Base-by-base conservation (phyloP, 2,797 vertebrate species). In the Taeniopygia guttata region DNA sequence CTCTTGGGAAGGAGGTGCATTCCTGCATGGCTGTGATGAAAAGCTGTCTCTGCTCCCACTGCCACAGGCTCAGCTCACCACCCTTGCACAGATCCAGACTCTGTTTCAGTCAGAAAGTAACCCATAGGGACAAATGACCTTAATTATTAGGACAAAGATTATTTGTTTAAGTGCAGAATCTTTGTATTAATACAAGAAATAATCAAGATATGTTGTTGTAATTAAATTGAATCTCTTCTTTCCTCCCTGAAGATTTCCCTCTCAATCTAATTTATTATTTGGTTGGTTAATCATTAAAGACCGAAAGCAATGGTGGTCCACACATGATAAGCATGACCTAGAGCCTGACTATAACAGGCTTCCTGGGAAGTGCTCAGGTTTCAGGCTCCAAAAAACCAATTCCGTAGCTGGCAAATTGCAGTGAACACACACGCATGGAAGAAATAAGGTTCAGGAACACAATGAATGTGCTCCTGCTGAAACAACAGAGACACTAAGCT, bases 121-220 rank as follows among this genome's bases (percentile, higher is more conserved):
- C 79, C 84, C 76, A 17, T 27, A 68, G 85, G 91, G 87, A 94
- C 56, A 75, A 88, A 78, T 32, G 13, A 77, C 83, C 81, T 91
- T 78, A 80, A 88, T 94, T 93, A 95, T 84, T 84, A 84, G 79
- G 54, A 89, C 69, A 88, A 92, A 84, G 76, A 86, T 86, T 60
- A 38, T 59, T 89, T 79, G 59, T 69, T 87, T 52, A 87, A 94
- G 59, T 74, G 78, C 6, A 81, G 34, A 54, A 86, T 84, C 17
- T 83, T 51, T 20, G 55, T 59, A 79, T 13, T 70, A 89, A 74
- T 67, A 45, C 25, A 78, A 88, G 58, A 86, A 94, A 88, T 49
- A 92, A 87, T 87, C 81, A 93, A 87, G 92, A 78, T 63, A 51
- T 2, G 19, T 76, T 59, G 8, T 46, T 84, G 67, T 95, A 95